Percentiles rank a stretch among this genome's conserved stretches.
These are phyloP conservation scores for Dromius quadrimaculatus DNA, from an alignment of 2,888 invertebrate species.

Conservation along the genomic window DNA sequence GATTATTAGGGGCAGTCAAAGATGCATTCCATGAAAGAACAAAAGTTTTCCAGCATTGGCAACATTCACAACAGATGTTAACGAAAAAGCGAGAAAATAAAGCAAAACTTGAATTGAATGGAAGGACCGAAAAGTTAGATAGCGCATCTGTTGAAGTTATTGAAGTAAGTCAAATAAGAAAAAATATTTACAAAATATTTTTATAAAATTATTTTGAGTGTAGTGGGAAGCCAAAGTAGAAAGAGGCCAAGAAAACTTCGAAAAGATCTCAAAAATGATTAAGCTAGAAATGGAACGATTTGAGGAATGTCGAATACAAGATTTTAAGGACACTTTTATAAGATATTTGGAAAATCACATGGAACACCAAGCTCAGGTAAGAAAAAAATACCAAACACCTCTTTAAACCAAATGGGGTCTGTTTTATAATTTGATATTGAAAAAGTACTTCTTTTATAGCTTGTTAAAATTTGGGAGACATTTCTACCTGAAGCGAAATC, in stretches of 20 bases:
- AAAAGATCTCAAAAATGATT: constrained; percentile 93
- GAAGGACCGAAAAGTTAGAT: constrained; percentile 89
- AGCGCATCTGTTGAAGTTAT: constrained; percentile 91
- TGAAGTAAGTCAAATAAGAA: constrained; percentile 74
- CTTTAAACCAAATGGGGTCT: no score
- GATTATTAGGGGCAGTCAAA: constrained; percentile 91
- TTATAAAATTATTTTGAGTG: background rate
- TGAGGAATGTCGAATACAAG: constrained; percentile 87
- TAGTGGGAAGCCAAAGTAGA: constrained; percentile 98
- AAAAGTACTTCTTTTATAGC: constrained; percentile 69
- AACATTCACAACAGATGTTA: constrained; percentile 94
- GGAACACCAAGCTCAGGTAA: constrained; percentile 93
- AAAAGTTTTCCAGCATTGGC: constrained; percentile 96
- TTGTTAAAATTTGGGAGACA: constrained; percentile 95
- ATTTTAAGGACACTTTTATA: constrained; percentile 90
- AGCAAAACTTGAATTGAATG: constrained; percentile 90
- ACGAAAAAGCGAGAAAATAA: constrained; percentile 95
- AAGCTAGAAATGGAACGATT: constrained; percentile 94
- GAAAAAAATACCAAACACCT: no score
- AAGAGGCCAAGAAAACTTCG: constrained; percentile 95
- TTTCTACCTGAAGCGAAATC: constrained; percentile 96
- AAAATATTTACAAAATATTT: constrained; percentile 24
- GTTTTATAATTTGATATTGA: no score
- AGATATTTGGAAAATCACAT: constrained; percentile 94
- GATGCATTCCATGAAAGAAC: constrained; percentile 82